Base-by-base conservation (phyloP, 2,888 invertebrate species). In the Cephus nigrinus region DNA sequence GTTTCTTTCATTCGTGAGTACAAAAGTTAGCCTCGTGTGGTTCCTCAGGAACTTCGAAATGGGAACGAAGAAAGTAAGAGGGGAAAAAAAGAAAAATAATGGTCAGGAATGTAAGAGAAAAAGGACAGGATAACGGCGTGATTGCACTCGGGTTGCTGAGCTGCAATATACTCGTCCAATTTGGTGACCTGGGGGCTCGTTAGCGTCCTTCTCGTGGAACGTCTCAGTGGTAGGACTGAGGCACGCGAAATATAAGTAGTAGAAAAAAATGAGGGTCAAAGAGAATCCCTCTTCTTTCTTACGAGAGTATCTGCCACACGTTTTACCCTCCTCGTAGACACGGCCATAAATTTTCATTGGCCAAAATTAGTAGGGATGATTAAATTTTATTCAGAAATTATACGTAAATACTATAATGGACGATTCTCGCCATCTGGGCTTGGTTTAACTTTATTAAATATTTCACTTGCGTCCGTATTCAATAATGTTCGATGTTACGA, bases 331-430 rank as follows among this genome's bases (percentile, higher is more conserved):
- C 40, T 15, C 32, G 23, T 69, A 33, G n/a, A 23, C 55, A n/a
- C 31, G n/a, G 40, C 40, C 32, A 78, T 78, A 71, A 75, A 76
- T 78, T 55, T 36, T 75, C 75, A 78, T 76, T 73, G 78, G 30
- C 36, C 4, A 11, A 75, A 75, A 77, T 77, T 77, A 40, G 35
- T 35, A 1, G 11, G 74, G 36, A 30, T 55, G 68, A 55, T 40
- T 75, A n/a, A 32, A 71, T 12, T 71, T 71, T n/a, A 40, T 40
- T 40, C 4, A 71, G 71, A 71, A 71, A 31, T 71, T n/a, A 30
- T 12, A 12, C n/a, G 9, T 30, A 15, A 71, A 71, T 11, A 71
- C 4, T 11, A 9, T 71, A 71, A 71, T 11, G 71, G 11, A 32
- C 9, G n/a, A n/a, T 71, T 12, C 11, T 71, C 15, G 15, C 15